A percentile compares a stretch with the other conserved stretches of the same genome.
Conservation (phyloP, 2,888 invertebrate species). For the Agriotes lineatus region DNA sequence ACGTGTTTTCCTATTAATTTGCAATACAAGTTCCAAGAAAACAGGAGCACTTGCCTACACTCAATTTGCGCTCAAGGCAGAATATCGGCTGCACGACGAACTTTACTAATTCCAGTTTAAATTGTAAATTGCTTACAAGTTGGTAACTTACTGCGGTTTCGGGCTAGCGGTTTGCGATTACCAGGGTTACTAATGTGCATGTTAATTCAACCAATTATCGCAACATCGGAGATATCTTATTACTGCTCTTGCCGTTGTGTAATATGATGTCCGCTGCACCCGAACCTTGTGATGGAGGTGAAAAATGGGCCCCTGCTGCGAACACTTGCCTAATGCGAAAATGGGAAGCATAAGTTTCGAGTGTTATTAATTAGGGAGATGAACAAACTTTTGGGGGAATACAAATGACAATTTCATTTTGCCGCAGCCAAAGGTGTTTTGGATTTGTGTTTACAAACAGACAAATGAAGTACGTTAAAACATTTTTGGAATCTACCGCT, state of each 20-base stretch:
- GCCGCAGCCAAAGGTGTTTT: not conserved
- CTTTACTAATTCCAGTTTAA: slow-evolving; percentile 43
- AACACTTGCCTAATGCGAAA: not conserved
- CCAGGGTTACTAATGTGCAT: slow-evolving; percentile 61
- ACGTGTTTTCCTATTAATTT: too few relatives aligned
- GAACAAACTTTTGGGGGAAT: not conserved
- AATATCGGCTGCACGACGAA: slow-evolving; percentile 29
- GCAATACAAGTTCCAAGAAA: too few relatives aligned
- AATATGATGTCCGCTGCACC: slow-evolving; percentile 17
- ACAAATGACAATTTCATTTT: slow-evolving; percentile 1
- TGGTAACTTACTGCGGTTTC: slow-evolving; percentile 70
- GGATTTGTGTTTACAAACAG: too few relatives aligned
- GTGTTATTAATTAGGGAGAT: slow-evolving; percentile 8
- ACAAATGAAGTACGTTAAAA: too few relatives aligned
- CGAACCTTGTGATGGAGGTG: slow-evolving; percentile 8
- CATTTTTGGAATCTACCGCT: too few relatives aligned
- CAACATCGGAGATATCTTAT: slow-evolving; percentile 28
- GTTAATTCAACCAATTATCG: slow-evolving; percentile 40
- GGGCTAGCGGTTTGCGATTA: slow-evolving; percentile 69
- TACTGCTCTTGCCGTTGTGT: slow-evolving; percentile 17
- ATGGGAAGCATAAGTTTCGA: not conserved
- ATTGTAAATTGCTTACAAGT: slow-evolving; percentile 55
- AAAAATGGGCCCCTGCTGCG: not conserved
- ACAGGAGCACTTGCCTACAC: not conserved
- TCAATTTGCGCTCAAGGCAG: not conserved